phyloP scores from a whole-genome alignment of 2,888 invertebrate genomes.

The Geotrupes spiniger region DNA sequence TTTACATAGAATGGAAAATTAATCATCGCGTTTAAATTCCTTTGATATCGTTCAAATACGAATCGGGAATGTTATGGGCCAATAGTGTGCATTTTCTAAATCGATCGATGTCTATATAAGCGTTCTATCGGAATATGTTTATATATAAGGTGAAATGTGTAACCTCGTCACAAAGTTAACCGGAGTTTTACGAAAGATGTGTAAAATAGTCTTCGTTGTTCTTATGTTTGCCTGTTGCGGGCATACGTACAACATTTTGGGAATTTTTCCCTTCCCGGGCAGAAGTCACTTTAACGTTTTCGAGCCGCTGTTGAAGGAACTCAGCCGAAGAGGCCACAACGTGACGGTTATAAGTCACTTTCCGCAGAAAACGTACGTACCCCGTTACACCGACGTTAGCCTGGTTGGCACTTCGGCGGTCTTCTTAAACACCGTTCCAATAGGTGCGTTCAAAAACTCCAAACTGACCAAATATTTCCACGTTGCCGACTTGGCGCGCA shows the following conservation, averaged over 20 bases:
- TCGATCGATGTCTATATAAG: too few relatives aligned
- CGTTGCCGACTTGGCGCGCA: neutral
- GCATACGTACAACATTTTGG: constrained; percentile 57
- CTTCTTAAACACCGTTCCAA: constrained; percentile 10
- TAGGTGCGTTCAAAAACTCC: neutral
- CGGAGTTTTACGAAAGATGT: too few relatives aligned
- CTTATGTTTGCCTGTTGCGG: neutral
- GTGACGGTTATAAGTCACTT: constrained; percentile 67
- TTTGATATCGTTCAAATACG: too few relatives aligned
- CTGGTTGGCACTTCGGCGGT: constrained; percentile 18
- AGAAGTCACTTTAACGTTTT: constrained; percentile 70
- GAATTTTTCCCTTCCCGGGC: constrained; percentile 64
- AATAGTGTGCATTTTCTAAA: too few relatives aligned
- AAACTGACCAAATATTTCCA: constrained; percentile 8
- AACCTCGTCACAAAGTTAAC: too few relatives aligned
- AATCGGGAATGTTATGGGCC: too few relatives aligned
- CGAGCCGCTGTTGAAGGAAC: constrained; percentile 57
- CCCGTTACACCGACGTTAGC: constrained; percentile 25
- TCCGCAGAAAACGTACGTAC: constrained; percentile 38
- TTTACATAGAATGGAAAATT: too few relatives aligned
- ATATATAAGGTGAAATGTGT: too few relatives aligned
- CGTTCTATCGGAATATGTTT: too few relatives aligned
- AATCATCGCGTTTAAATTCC: too few relatives aligned
- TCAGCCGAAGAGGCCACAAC: constrained; percentile 63
- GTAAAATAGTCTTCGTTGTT: too few relatives aligned